Evolutionary conservation across 37 sponge, comb jelly and placozoan species (phyloP).

Genomic region (Tethya wilhelma): DNA sequence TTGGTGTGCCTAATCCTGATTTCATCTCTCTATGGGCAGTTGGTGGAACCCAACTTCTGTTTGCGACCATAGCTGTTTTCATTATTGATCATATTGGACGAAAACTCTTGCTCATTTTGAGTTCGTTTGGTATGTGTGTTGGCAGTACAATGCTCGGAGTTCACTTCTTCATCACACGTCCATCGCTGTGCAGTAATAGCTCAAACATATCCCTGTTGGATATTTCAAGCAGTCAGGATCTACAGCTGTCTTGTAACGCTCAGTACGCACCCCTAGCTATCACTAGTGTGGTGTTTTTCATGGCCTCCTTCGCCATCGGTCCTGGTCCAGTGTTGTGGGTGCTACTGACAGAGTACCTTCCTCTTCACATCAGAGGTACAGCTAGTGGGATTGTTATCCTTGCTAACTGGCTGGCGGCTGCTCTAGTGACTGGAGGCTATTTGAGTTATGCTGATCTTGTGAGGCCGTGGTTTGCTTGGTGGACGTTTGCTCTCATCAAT

Average conservation of each 20-base stretch:
- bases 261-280: conserved; percentile 30
- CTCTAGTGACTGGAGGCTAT: conserved; percentile 43
- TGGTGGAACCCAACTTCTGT: conserved; percentile 27
- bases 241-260: too few species aligned
- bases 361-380: conserved; percentile 60
- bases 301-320: conserved; percentile 53
- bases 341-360: conserved; percentile 71
- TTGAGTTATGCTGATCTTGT: conserved; percentile 12
- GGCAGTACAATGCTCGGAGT: conserved; percentile 33
- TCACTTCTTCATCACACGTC: conserved; percentile 32
- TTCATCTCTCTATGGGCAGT: conserved; percentile 12
- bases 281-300: conserved; percentile 45
- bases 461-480: conserved; percentile 37
- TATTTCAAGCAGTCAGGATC: too few species aligned
- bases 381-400: conserved; percentile 44
- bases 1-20: conserved; percentile 16
- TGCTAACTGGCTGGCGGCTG: conserved; percentile 38
- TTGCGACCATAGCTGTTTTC: conserved; percentile 28
- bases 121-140: conserved; percentile 29
- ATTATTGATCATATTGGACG: conserved; percentile 75
- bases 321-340: conserved; percentile 67
- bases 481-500: conserved; percentile 53
- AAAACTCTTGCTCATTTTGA: conserved; percentile 52
- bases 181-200: neutral
- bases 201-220: neutral